phyloP scores from a whole-genome alignment of 1,140 invertebrate genomes.

The Drosophila seguyi region DNA sequence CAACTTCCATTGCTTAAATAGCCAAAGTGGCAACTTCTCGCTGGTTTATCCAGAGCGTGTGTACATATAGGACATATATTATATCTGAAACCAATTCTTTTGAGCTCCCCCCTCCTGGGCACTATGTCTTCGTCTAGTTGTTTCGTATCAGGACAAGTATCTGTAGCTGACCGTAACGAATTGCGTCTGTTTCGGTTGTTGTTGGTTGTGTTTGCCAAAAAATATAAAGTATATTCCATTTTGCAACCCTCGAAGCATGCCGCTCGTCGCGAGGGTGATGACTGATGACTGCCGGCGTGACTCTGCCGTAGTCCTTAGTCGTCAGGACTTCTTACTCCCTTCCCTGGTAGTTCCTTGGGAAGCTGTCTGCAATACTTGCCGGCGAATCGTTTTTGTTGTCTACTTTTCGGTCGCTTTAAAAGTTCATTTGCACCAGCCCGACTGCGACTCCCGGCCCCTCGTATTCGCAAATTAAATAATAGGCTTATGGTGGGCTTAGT shows the following conservation, averaged over 20 bases:
- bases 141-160: slow-evolving; percentile 50
- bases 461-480: slow-evolving; percentile 75
- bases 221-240: slow-evolving; percentile 64
- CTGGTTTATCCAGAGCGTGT: slow-evolving; percentile 4
- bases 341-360: slow-evolving; percentile 11
- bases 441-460: slow-evolving; percentile 5
- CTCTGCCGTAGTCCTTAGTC: slow-evolving; percentile 9
- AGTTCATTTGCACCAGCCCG: slow-evolving; percentile 69
- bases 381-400: slow-evolving; percentile 67
- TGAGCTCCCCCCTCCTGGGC: slow-evolving; percentile 6
- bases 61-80: slow-evolving; percentile 35
- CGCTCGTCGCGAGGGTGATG: slow-evolving; percentile 72
- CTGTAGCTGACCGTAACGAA: slow-evolving; percentile 78
- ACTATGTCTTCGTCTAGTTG: slow-evolving; percentile 30
- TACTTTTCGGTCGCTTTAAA: slow-evolving; percentile 73
- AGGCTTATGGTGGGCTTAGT: slow-evolving; percentile 80
- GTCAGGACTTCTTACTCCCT: slow-evolving; percentile 1
- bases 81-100: slow-evolving; percentile 3
- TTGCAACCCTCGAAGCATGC: slow-evolving; percentile 70
- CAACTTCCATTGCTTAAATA: not conserved
- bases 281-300: slow-evolving; percentile 73
- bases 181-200: slow-evolving; percentile 66
- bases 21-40: slow-evolving; percentile 2
- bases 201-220: slow-evolving; percentile 56
- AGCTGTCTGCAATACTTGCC: slow-evolving; percentile 46